These are phyloP conservation scores for Oryzias melastigma DNA, from an alignment of 2,113 vertebrate genomes.

Conservation along the genomic window DNA sequence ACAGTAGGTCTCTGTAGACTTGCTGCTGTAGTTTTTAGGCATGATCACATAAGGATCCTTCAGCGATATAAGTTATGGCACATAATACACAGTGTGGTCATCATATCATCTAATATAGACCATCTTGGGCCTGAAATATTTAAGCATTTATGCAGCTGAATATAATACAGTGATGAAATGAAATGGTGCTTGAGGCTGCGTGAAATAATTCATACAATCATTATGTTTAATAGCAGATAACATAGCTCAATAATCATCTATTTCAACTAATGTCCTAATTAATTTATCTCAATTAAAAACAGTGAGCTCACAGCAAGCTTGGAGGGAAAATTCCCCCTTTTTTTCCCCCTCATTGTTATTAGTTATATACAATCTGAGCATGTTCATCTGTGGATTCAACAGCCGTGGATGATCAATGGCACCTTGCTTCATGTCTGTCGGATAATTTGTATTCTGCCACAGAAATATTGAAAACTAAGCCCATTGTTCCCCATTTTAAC, in stretches of 20 bases:
- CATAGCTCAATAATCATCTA: slow-evolving; percentile 37
- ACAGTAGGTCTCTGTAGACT: no score
- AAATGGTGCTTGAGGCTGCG: slow-evolving; percentile 2
- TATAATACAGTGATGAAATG: slow-evolving; percentile 9
- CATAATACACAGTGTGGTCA: background rate
- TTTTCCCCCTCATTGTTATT: slow-evolving; percentile 24
- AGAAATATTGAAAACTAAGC: slow-evolving; percentile 35
- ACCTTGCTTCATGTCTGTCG: slow-evolving; percentile 7
- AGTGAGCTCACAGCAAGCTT: slow-evolving; percentile 10
- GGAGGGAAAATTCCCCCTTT: background rate
- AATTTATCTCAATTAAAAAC: slow-evolving; percentile 46
- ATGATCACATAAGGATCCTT: no score
- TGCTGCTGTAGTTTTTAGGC: no score
- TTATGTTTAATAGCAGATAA: slow-evolving; percentile 40
- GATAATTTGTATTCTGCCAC: slow-evolving; percentile 34
- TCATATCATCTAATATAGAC: background rate
- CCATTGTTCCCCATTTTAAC: slow-evolving; percentile 46
- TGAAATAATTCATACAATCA: slow-evolving; percentile 12
- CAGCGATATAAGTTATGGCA: no score
- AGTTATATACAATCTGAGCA: slow-evolving; percentile 37
- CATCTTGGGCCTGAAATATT: background rate
- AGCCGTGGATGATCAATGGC: slow-evolving; percentile 43
- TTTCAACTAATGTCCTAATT: slow-evolving; percentile 19
- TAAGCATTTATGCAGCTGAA: slow-evolving; percentile 3
- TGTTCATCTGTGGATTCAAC: slow-evolving; percentile 40